A percentile compares a stretch with the other conserved stretches of the same genome.
Conservation (phyloP, 2,888 invertebrate species). For the Clusia tigrina region DNA sequence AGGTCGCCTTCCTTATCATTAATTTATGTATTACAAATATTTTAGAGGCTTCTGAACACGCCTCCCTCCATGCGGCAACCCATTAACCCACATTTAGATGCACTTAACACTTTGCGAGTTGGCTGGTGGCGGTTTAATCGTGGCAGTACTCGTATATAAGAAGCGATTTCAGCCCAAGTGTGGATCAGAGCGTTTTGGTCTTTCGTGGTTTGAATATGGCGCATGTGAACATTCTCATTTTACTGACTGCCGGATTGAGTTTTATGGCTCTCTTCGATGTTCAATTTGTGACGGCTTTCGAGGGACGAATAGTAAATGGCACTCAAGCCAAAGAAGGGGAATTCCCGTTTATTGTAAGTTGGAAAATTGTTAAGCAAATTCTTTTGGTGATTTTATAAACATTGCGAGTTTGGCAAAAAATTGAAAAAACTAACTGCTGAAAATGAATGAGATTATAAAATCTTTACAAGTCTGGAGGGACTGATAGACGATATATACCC, state of each 20-base stretch:
- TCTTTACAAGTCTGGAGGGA: too few species aligned
- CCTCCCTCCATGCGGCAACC: not conserved
- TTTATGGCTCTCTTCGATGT: not conserved
- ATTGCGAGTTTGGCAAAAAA: not conserved
- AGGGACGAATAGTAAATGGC: conserved; percentile 55
- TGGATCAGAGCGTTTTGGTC: too few species aligned
- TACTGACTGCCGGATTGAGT: not conserved
- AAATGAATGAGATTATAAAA: too few species aligned
- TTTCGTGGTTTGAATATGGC: conserved; percentile 35
- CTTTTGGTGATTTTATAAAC: not conserved
- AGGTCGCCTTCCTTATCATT: conserved; percentile 15
- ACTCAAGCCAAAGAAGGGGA: conserved; percentile 49
- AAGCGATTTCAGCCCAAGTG: too few species aligned
- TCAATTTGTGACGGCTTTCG: conserved; percentile 27
- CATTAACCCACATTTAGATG: conserved; percentile 24
- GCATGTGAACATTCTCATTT: conserved; percentile 16
- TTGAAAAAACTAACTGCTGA: not conserved
- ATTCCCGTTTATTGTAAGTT: conserved; percentile 56
- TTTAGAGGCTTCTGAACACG: not conserved
- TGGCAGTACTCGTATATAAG: too few species aligned
- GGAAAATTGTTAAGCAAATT: too few species aligned
- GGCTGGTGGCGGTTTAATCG: not conserved
- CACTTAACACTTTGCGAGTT: not conserved
- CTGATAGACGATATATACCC: too few species aligned
- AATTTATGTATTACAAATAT: conserved; percentile 17